Evolutionary conservation across 1,140 invertebrate genomes (phyloP).

Genomic region (Aethina tumida): DNA sequence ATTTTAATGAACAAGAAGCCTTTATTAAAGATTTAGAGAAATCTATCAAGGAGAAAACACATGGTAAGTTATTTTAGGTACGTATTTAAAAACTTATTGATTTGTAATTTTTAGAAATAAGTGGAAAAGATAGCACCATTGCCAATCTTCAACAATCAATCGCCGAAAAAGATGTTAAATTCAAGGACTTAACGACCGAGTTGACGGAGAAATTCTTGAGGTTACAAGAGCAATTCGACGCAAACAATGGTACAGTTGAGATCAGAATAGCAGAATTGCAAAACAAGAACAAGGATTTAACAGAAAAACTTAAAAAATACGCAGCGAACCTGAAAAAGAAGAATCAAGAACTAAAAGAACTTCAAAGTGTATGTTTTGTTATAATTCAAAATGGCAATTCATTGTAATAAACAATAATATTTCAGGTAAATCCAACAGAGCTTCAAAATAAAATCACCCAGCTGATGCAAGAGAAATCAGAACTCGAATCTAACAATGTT

Average conservation of each 20-base stretch:
- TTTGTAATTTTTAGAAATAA: no score
- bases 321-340: conserved; percentile 67
- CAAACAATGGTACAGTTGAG: conserved; percentile 25
- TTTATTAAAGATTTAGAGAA: no score
- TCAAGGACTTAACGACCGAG: conserved; percentile 40
- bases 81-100: no score
- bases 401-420: no score
- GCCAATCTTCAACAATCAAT: conserved; percentile 35
- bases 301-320: conserved; percentile 68
- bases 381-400: no score
- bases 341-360: conserved; percentile 52
- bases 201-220: conserved; percentile 33
- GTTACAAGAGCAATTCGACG: conserved; percentile 35
- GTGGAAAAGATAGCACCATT: conserved; percentile 34
- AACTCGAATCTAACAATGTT: conserved; percentile 10
- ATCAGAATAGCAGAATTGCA: conserved; percentile 37
- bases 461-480: conserved; percentile 13
- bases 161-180: conserved; percentile 44
- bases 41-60: no score
- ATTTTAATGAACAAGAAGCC: conserved; percentile 20
- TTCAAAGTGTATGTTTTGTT: no score
- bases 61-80: no score
- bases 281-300: conserved; percentile 41
- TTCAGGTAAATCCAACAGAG: conserved; percentile 10
- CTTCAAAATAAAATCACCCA: conserved; percentile 13